phyloP scores from a whole-genome alignment of 2,888 invertebrate genomes.

The Calameuta pallipes region DNA sequence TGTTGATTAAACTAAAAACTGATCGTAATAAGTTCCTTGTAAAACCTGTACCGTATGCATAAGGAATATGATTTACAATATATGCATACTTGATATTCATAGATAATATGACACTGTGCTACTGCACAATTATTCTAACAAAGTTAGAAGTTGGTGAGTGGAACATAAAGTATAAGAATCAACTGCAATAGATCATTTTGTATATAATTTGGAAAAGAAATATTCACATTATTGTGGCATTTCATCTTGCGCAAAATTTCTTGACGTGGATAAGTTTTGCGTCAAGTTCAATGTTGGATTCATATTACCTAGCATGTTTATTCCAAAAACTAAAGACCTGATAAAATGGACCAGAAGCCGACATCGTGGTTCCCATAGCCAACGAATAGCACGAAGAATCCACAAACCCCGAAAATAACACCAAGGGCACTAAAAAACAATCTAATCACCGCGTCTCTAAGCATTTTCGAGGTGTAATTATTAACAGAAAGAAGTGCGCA shows the following conservation, averaged over 20 bases:
- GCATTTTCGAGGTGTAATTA: conserved; percentile 33
- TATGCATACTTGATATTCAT: background rate
- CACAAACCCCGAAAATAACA: conserved; percentile 33
- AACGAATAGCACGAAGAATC: conserved; percentile 40
- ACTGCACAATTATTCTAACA: background rate
- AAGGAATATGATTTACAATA: background rate
- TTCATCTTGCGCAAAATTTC: background rate
- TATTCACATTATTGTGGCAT: background rate
- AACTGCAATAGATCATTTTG: background rate
- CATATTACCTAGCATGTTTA: background rate
- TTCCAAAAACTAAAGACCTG: conserved; percentile 30
- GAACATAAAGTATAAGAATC: background rate
- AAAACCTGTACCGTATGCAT: background rate
- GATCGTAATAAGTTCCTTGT: background rate
- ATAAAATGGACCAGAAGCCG: conserved; percentile 47
- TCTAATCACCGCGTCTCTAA: conserved; percentile 27
- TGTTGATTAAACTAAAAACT: conserved; percentile 21
- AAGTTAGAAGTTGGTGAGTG: background rate
- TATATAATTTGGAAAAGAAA: background rate
- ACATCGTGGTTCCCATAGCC: conserved; percentile 38
- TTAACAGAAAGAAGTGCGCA: background rate
- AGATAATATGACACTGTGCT: background rate
- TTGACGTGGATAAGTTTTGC: background rate
- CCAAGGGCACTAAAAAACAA: conserved; percentile 38
- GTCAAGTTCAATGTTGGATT: background rate